These are phyloP conservation scores for Trissolcus japonicus DNA, from an alignment of 2,888 invertebrate genomes.

Conservation along the genomic window DNA sequence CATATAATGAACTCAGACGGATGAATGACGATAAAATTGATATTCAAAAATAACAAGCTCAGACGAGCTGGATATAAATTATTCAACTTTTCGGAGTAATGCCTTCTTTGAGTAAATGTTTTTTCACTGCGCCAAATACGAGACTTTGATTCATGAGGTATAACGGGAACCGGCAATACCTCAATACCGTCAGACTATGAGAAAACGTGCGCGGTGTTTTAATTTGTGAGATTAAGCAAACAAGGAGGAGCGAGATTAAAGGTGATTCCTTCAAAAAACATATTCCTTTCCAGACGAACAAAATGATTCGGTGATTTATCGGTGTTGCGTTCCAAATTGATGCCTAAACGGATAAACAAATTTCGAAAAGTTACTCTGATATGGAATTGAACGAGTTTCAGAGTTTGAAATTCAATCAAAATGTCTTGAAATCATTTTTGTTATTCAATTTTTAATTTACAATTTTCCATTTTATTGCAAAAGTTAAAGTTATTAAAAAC, in stretches of 20 bases:
- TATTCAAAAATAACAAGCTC: neutral
- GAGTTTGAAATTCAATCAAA: neutral
- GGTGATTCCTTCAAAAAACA: conserved; percentile 66
- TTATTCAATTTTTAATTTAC: neutral
- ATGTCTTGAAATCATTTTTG: too few species aligned
- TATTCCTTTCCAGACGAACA: conserved; percentile 68
- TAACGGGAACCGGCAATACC: conserved; percentile 61
- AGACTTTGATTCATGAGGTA: conserved; percentile 63
- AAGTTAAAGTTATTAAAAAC: conserved; percentile 6
- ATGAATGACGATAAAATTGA: neutral
- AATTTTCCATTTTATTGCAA: neutral
- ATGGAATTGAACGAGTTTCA: conserved; percentile 66
- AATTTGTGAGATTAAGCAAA: conserved; percentile 61
- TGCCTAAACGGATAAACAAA: conserved; percentile 55
- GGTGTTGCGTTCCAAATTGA: conserved; percentile 63
- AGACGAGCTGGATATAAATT: neutral
- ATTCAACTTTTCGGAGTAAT: conserved; percentile 1
- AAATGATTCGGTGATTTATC: conserved; percentile 63
- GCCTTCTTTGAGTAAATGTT: conserved; percentile 47
- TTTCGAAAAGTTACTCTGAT: conserved; percentile 50
- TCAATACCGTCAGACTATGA: conserved; percentile 57
- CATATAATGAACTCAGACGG: neutral
- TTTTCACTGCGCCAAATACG: conserved; percentile 57
- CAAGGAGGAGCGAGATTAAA: conserved; percentile 62
- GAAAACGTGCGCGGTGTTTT: conserved; percentile 63